A percentile compares a stretch with the other conserved stretches of the same genome.
Conservation (phyloP, 2,888 invertebrate species). For the Phania funesta region DNA sequence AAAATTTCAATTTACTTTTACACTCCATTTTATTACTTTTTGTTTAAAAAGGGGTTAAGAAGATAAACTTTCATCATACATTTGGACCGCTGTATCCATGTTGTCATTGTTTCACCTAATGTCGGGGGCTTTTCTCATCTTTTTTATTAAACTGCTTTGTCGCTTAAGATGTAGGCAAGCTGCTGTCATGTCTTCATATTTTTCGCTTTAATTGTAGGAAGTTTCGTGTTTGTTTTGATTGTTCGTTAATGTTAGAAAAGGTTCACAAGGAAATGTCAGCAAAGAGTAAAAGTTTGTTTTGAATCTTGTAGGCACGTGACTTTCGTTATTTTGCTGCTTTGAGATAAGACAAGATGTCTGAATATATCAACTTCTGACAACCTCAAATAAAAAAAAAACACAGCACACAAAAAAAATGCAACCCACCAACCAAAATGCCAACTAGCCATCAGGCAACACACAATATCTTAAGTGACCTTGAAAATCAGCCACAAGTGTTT, state of each 20-base stretch:
- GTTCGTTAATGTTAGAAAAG: background rate
- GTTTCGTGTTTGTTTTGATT: slow-evolving; percentile 13
- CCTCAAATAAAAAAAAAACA: background rate
- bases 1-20: no score
- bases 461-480: slow-evolving; percentile 10
- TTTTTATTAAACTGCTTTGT: background rate
- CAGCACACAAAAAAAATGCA: background rate
- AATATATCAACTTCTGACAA: no score
- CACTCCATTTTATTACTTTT: no score
- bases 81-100: background rate
- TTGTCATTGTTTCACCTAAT: background rate
- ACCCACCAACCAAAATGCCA: background rate
- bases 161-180: background rate
- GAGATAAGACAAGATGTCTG: no score
- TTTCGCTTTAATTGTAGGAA: slow-evolving; percentile 19
- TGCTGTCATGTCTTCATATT: background rate
- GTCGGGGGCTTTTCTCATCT: background rate
- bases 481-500: slow-evolving; percentile 42
- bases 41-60: background rate
- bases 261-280: background rate
- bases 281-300: background rate
- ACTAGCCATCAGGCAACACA: background rate
- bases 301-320: background rate
- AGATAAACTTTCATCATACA: background rate
- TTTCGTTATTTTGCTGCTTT: background rate